A percentile compares a stretch with the other conserved stretches of the same genome.
phyloP scores from a whole-genome alignment of 2,888 invertebrate species.

The Neocrepidodera transversa region DNA sequence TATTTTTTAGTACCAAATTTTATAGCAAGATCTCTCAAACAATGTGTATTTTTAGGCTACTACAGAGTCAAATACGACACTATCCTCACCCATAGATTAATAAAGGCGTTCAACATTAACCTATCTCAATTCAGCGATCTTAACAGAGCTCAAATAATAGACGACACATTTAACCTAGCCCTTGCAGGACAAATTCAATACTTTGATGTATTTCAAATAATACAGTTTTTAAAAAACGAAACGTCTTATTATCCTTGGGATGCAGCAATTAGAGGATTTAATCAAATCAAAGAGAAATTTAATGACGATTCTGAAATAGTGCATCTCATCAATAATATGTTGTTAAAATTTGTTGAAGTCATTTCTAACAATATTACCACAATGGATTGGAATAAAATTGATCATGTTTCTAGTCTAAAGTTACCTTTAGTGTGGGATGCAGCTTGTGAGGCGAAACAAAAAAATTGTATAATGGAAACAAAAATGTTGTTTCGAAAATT shows the following conservation, averaged over 20 bases:
- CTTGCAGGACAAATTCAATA: slow-evolving; percentile 69
- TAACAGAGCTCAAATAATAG: slow-evolving; percentile 79
- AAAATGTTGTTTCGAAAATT: slow-evolving; percentile 51
- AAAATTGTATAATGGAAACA: slow-evolving; percentile 64
- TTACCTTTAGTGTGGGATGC: slow-evolving; percentile 66
- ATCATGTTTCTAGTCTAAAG: slow-evolving; percentile 66
- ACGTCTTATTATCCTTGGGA: slow-evolving; percentile 79
- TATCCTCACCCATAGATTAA: slow-evolving; percentile 65
- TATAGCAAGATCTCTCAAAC: no score
- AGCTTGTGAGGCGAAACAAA: slow-evolving; percentile 70
- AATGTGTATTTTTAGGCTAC: slow-evolving; percentile 66
- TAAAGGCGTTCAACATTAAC: slow-evolving; percentile 56
- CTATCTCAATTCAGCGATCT: slow-evolving; percentile 66
- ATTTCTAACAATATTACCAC: slow-evolving; percentile 29
- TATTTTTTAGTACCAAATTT: no score
- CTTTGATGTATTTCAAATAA: slow-evolving; percentile 67
- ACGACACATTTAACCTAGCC: slow-evolving; percentile 79
- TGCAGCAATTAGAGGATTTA: slow-evolving; percentile 65
- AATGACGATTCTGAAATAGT: slow-evolving; percentile 23
- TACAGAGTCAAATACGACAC: slow-evolving; percentile 73
- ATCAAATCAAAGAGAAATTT: slow-evolving; percentile 45
- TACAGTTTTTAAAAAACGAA: slow-evolving; percentile 73
- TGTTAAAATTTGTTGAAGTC: slow-evolving; percentile 27
- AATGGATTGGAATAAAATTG: slow-evolving; percentile 17
- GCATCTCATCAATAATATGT: background rate